Evolutionary conservation across 2,113 vertebrate genomes (phyloP).

Genomic region (Willisornis vidua): DNA sequence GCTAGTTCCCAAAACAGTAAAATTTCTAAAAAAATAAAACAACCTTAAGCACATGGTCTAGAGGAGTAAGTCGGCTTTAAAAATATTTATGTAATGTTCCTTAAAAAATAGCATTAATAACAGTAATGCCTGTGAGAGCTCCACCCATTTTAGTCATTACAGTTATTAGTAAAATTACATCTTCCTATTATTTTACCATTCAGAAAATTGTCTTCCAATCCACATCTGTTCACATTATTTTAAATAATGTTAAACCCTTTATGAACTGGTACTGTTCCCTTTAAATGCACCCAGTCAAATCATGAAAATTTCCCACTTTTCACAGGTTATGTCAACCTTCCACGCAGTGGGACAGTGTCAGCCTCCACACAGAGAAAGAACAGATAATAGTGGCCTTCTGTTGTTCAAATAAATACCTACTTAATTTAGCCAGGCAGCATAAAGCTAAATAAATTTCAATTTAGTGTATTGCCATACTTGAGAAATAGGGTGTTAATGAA

Average conservation of each 20-base stretch:
- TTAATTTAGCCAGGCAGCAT: neutral
- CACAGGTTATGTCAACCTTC: neutral
- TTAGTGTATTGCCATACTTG: neutral
- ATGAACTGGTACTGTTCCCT: fast-evolving
- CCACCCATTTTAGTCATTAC: neutral
- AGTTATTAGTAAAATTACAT: neutral
- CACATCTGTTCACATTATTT: neutral
- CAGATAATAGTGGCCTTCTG: neutral
- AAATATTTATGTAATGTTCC: slow-evolving; percentile 26
- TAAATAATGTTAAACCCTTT: neutral
- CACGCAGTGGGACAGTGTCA: neutral
- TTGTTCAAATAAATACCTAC: neutral
- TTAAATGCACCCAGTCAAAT: neutral
- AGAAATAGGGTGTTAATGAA: neutral
- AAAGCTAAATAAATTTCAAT: neutral
- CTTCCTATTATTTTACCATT: neutral
- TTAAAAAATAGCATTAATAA: slow-evolving; percentile 27
- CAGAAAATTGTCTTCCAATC: neutral
- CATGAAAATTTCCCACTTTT: neutral
- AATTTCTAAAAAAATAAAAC: slow-evolving; percentile 1
- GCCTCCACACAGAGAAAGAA: neutral
- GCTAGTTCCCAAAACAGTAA: neutral
- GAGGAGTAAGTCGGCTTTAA: neutral
- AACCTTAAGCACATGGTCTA: neutral
- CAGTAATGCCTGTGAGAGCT: neutral